phyloP scores from a whole-genome alignment of 2,797 vertebrate species.

The Mormyrus proboscirostris region DNA sequence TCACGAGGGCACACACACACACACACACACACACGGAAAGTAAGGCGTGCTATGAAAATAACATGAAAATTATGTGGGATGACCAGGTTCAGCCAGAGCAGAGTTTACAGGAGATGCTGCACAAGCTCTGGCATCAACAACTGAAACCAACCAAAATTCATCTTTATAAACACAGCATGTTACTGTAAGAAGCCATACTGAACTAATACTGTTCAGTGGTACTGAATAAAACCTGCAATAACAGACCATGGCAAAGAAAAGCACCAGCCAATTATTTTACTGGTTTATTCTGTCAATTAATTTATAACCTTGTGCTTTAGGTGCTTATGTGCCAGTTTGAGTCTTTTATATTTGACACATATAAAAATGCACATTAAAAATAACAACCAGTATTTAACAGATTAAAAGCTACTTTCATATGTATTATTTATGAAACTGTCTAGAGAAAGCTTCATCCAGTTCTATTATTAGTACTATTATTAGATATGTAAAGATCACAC shows the following conservation, averaged over 20 bases:
- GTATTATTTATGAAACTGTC: neutral
- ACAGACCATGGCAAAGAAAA: neutral
- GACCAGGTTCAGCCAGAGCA: neutral
- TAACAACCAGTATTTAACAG: neutral
- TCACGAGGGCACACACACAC: neutral
- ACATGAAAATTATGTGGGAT: neutral
- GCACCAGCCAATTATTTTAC: neutral
- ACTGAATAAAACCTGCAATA: neutral
- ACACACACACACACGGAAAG: neutral
- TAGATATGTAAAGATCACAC: neutral
- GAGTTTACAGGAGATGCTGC: neutral
- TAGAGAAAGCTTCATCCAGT: neutral
- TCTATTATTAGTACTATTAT: neutral
- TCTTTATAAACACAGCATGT: neutral
- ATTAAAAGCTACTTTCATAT: neutral
- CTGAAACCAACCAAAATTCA: neutral
- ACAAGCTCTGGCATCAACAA: neutral
- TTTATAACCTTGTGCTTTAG: neutral
- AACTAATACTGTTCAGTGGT: neutral
- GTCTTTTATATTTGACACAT: conserved; percentile 6
- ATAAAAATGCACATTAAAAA: neutral
- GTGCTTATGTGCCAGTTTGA: neutral
- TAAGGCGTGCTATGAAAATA: neutral
- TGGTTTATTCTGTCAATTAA: neutral
- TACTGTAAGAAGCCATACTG: neutral